These are phyloP conservation scores for Diadumene lineata DNA, from an alignment of 92 coral and sea anemone species.

Conservation along the genomic window DNA sequence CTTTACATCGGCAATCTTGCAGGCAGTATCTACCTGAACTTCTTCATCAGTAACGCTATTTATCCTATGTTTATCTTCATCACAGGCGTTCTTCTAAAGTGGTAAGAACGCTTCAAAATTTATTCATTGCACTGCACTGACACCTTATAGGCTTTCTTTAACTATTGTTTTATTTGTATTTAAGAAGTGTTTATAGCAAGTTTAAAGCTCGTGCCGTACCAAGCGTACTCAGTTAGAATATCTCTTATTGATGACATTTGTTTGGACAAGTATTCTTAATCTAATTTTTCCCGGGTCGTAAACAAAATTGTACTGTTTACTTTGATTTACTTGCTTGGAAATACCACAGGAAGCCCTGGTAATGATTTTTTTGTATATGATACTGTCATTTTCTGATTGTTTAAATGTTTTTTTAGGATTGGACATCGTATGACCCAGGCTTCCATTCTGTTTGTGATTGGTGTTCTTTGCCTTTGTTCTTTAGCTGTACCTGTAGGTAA, in stretches of 20 bases:
- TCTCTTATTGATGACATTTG: not conserved
- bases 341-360: not conserved
- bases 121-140: no score
- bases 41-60: slow-evolving; percentile 40
- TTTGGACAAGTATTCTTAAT: not conserved
- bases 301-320: not conserved
- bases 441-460: slow-evolving; percentile 6
- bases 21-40: slow-evolving; percentile 59
- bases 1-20: slow-evolving; percentile 58
- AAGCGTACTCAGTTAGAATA: no score
- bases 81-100: slow-evolving; percentile 19
- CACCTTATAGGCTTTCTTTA: no score
- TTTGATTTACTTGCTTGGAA: not conserved
- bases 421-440: slow-evolving; percentile 32
- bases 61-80: slow-evolving; percentile 23
- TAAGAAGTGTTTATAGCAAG: no score
- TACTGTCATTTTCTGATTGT: no score
- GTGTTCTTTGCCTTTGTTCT: slow-evolving; percentile 1
- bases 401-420: slow-evolving; percentile 4
- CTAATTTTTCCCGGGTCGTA: not conserved
- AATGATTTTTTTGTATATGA: no score
- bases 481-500: slow-evolving; percentile 22
- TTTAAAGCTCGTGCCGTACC: no score
- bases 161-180: no score
- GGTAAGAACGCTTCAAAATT: no score